Evolutionary conservation across 1,140 invertebrate genomes (phyloP).

Genomic region (Oreohelix idahoensis): DNA sequence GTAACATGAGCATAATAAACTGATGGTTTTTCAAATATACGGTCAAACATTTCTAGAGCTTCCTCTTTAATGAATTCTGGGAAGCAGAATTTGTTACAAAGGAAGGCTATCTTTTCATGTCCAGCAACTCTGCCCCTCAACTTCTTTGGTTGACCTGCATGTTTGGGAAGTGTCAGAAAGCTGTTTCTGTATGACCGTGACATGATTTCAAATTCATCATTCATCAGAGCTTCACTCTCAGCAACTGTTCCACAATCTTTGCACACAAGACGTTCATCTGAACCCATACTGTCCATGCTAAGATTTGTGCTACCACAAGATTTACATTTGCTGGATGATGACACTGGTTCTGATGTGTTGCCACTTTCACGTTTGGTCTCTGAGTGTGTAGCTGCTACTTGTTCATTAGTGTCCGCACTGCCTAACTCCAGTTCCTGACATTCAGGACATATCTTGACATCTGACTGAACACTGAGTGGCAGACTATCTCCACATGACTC

Average conservation of each 20-base stretch:
- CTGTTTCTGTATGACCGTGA: background rate
- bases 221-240: background rate
- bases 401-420: background rate
- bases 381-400: background rate
- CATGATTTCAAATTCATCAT: conserved; percentile 4
- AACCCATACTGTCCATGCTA: background rate
- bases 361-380: background rate
- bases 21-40: background rate
- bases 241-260: conserved; percentile 18
- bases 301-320: conserved; percentile 20
- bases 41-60: conserved; percentile 16
- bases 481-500: conserved; percentile 15
- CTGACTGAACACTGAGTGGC: background rate
- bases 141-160: background rate
- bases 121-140: background rate
- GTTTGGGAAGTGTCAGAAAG: background rate
- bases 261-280: conserved; percentile 18
- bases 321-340: background rate
- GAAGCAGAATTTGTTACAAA: conserved; percentile 19
- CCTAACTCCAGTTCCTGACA: background rate
- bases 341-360: background rate
- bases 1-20: background rate
- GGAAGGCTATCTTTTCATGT: background rate
- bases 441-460: background rate
- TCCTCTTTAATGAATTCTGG: conserved; percentile 8